Evolutionary conservation across 2,888 invertebrate genomes (phyloP), one percentile per base, ranked within the genome.

Genomic region (Artemia sinica): DNA sequence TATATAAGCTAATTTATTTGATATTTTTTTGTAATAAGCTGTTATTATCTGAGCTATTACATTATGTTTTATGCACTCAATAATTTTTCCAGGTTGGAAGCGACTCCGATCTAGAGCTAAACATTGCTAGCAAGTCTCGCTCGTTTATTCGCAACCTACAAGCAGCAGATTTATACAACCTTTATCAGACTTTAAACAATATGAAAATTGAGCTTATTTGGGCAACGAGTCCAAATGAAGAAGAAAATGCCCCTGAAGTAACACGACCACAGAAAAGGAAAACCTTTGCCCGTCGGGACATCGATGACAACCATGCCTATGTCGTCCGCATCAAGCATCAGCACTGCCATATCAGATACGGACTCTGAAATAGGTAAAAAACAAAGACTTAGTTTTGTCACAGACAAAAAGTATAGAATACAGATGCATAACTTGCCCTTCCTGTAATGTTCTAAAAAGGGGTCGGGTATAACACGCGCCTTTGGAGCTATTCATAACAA

Each of bases 181-280:
- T 92, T 75, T 93, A 91, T 80, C 85, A 85, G 73, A 87, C 92
- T 85, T 82, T 94, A 74, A 91, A 91, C 77, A 84, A 86, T 72
- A 84, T 92, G 75, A 91, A 91, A 81, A 87, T 87, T 75, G 91
- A 92, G 76, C 80, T 94, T 73, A 82, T 91, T 72, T 91, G 90
- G 88, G 87, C 88, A 48, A 82, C 77, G 71, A 77, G 78, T 8
- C 74, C 76, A 0, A 74, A 75, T 28, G 71, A 72, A 67, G 73
- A 72, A 49, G 28, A 28, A 28, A 74, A 69, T 76, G 77, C 70
- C 14, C 51, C n/a, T 18, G 69, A 76, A 76, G 72, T 71, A 71
- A 72, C 66, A 68, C 72, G 66, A 72, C 74, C 67, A 72, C 72
- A 67, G 72, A 69, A 69, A 50, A 50, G 51, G 50, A 78, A 83